These are phyloP conservation scores for Willisornis vidua DNA, from an alignment of 2,113 vertebrate genomes.

Conservation along the genomic window DNA sequence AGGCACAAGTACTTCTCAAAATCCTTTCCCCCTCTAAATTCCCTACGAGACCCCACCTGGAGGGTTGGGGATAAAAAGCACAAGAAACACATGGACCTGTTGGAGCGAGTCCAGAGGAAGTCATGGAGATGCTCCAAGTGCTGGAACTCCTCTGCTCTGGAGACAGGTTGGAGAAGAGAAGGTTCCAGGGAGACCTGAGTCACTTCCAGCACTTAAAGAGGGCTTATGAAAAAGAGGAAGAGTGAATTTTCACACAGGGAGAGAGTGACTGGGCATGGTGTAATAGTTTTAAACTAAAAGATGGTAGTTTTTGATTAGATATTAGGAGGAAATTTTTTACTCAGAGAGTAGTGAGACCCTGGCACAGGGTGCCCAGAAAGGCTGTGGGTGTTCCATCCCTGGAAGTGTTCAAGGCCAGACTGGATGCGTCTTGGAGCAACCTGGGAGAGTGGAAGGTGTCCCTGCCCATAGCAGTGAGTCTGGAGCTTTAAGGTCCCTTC, in stretches of 20 bases:
- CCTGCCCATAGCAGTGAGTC: background rate
- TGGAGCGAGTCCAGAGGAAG: background rate
- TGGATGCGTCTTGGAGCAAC: background rate
- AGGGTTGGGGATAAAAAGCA: background rate
- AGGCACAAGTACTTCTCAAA: background rate
- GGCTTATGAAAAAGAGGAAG: background rate
- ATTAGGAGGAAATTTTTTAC: background rate
- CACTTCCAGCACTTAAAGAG: background rate
- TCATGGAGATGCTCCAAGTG: background rate
- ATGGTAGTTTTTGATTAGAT: background rate
- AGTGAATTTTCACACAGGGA: background rate
- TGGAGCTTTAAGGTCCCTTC: background rate
- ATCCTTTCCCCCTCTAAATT: background rate
- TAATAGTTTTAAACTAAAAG: background rate
- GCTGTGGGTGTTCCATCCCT: background rate
- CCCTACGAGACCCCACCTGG: background rate
- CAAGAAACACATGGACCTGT: background rate
- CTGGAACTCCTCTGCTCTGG: background rate
- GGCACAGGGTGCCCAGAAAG: background rate
- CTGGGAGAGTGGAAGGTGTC: background rate
- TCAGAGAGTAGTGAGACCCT: background rate
- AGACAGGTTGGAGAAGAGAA: background rate
- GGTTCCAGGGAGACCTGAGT: background rate
- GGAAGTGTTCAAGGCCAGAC: fast-evolving
- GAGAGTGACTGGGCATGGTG: background rate